Conservation (phyloP, 2,888 invertebrate species). For the Lithophane ornitopus region DNA sequence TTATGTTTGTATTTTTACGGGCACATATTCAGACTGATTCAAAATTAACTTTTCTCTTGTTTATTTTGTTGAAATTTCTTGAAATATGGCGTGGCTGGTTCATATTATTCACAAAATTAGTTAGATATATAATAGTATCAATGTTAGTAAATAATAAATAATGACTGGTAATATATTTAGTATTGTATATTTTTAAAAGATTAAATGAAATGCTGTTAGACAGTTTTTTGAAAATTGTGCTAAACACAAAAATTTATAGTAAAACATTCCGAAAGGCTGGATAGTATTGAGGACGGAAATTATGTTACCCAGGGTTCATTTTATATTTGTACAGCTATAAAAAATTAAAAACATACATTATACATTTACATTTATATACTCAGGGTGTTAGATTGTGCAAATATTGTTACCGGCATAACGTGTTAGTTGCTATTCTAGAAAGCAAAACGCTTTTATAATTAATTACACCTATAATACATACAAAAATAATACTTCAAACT, state of each 20-base stretch:
- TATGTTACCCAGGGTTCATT: constrained; percentile 64
- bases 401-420: constrained; percentile 15
- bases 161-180: constrained; percentile 29
- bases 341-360: neutral
- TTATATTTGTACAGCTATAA: neutral
- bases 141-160: constrained; percentile 31
- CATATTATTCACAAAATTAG: neutral
- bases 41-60: neutral
- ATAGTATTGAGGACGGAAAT: constrained; percentile 40
- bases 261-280: constrained; percentile 20
- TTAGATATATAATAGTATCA: neutral
- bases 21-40: neutral
- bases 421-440: constrained; percentile 37
- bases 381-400: constrained; percentile 7
- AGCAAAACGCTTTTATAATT: constrained; percentile 16
- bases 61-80: neutral
- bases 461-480: constrained; percentile 2
- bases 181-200: constrained; percentile 5
- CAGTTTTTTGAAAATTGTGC: constrained; percentile 16
- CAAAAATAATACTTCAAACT: neutral
- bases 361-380: constrained; percentile 10
- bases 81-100: neutral
- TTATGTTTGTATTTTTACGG: neutral
- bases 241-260: constrained; percentile 31
- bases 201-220: constrained; percentile 26